These are phyloP conservation scores for Bothrops jararaca DNA, from an alignment of 2,113 vertebrate genomes.

Conservation along the genomic window DNA sequence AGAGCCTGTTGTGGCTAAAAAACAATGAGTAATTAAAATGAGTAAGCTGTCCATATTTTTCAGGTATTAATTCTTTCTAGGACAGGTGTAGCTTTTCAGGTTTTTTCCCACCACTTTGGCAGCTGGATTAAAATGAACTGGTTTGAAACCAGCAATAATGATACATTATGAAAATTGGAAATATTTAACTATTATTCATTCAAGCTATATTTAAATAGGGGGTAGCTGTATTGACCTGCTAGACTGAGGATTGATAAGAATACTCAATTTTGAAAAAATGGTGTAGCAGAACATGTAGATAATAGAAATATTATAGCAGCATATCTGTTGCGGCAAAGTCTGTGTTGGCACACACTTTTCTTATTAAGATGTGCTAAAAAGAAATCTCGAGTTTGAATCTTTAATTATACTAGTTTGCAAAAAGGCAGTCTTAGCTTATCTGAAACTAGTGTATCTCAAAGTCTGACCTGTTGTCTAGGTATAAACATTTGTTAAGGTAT, in stretches of 20 bases:
- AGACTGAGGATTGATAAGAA: slow-evolving; percentile 40
- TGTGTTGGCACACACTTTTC: slow-evolving; percentile 29
- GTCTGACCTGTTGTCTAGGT: slow-evolving; percentile 8
- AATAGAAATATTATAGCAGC: slow-evolving; percentile 25
- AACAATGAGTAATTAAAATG: slow-evolving; percentile 50
- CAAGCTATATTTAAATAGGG: slow-evolving; percentile 35
- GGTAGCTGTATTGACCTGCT: slow-evolving; percentile 41
- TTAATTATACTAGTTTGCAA: slow-evolving; percentile 33
- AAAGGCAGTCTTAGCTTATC: slow-evolving; percentile 53
- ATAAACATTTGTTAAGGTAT: background rate
- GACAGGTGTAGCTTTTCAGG: slow-evolving; percentile 55
- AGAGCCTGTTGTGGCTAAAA: slow-evolving; percentile 40
- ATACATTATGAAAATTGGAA: slow-evolving; percentile 42
- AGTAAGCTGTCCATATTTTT: slow-evolving; percentile 63
- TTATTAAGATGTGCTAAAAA: slow-evolving; percentile 17
- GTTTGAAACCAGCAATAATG: slow-evolving; percentile 57
- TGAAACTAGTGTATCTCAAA: slow-evolving; percentile 31
- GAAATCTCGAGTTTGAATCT: slow-evolving; percentile 41
- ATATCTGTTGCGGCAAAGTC: background rate
- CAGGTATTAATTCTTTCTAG: slow-evolving; percentile 64
- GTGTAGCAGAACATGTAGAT: slow-evolving; percentile 37
- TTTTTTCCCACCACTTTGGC: slow-evolving; percentile 54
- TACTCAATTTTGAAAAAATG: slow-evolving; percentile 38
- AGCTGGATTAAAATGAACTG: slow-evolving; percentile 60
- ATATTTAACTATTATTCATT: slow-evolving; percentile 46